Conservation (phyloP, 2,888 invertebrate species). For the Brachynemurus nebulosus region DNA sequence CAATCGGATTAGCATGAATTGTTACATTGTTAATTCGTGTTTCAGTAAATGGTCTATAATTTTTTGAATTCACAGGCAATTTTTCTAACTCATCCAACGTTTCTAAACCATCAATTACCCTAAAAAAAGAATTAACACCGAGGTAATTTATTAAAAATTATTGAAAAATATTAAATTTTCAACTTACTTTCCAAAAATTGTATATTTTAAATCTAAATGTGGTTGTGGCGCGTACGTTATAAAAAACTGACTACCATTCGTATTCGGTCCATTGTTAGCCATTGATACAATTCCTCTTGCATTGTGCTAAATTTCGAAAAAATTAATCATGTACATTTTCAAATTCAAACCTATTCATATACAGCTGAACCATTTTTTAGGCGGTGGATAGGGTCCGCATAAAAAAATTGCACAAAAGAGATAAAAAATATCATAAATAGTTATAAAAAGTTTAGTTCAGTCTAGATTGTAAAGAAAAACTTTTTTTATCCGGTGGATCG, state of each 20-base stretch:
- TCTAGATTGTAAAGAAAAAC: no score
- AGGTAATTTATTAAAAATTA: not conserved
- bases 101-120: constrained; percentile 95
- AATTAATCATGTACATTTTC: not conserved
- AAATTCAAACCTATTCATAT: no score
- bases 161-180: constrained; percentile 5
- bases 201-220: constrained; percentile 93
- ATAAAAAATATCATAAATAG: no score
- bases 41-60: constrained; percentile 74
- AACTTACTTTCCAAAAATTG: constrained; percentile 84
- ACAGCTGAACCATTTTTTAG: no score
- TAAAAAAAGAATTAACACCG: constrained; percentile 34
- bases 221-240: constrained; percentile 89
- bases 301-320: constrained; percentile 55
- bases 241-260: constrained; percentile 97
- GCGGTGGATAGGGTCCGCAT: no score
- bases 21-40: constrained; percentile 78
- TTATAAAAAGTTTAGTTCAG: no score
- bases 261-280: constrained; percentile 98
- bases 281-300: constrained; percentile 83
- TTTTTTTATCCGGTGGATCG: no score
- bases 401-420: no score
- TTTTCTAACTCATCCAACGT: constrained; percentile 93
- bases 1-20: constrained; percentile 96
- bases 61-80: constrained; percentile 85